Evolutionary conservation across 2,797 vertebrate genomes (phyloP).

Genomic region (Taenioides sp.): DNA sequence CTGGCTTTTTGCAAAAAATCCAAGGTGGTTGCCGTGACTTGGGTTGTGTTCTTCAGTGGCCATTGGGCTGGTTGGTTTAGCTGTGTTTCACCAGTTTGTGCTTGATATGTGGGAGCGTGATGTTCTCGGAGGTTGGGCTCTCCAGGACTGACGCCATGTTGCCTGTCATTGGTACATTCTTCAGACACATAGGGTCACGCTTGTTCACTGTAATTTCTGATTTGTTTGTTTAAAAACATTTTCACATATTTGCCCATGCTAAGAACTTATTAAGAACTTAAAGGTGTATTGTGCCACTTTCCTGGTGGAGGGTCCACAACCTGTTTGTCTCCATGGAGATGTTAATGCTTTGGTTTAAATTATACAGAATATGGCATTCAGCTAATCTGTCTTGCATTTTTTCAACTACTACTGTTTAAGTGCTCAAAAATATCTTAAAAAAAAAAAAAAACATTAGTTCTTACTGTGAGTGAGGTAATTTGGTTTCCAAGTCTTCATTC

Average conservation of each 20-base stretch:
- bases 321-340: too few relatives aligned
- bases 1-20: constrained; percentile 22
- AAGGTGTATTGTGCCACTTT: too few relatives aligned
- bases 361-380: too few relatives aligned
- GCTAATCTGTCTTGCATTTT: too few relatives aligned
- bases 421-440: too few relatives aligned
- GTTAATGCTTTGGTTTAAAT: too few relatives aligned
- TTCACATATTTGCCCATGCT: not conserved
- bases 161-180: constrained; percentile 23
- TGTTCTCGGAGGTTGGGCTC: constrained; percentile 69
- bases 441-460: too few relatives aligned
- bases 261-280: not conserved
- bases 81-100: constrained; percentile 38
- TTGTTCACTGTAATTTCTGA: not conserved
- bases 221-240: not conserved
- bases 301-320: too few relatives aligned
- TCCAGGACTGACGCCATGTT: constrained; percentile 50
- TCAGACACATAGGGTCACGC: not conserved
- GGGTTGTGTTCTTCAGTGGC: constrained; percentile 13
- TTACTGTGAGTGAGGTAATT: too few relatives aligned
- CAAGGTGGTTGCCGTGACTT: constrained; percentile 9
- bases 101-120: constrained; percentile 18
- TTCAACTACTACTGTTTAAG: too few relatives aligned
- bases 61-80: constrained; percentile 20
- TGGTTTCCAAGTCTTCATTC: too few relatives aligned